Evolutionary conservation across 2,797 vertebrate species (phyloP), one percentile per base, ranked within the genome.

Genomic region (Trichosurus vulpecula): DNA sequence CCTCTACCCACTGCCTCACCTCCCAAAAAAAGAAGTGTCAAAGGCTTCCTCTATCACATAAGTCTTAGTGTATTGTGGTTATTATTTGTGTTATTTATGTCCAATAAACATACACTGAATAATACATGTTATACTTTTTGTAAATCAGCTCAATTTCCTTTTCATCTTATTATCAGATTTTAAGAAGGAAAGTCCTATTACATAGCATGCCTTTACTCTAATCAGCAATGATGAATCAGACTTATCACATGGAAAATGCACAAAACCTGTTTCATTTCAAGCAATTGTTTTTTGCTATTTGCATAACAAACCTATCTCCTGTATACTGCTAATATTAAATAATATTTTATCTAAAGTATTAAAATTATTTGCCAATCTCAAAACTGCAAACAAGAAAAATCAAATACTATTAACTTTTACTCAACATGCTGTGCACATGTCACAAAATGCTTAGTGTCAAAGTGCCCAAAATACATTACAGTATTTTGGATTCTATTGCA

Each of bases 341-440:
- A 95, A 53, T n/a, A 90, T 91, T 94, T 95, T 92, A 11, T 14
- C 6, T 53, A 31, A 91, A 92, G 87, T 92, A 93, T 41, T 94
- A 27, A 90, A 93, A 41, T 52, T 1, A 91, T 57, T 95, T 74
- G 91, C 52, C 14, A 97, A 91, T 90, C 97, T 93, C 94, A 90
- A 95, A 98, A 55, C 52, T 96, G n/a, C 57, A 96, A 95, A n/a
- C 6, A 35, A 97, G 96, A 91, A 98, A 91, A 90, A 66, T 96
- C 25, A 92, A 96, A 27, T 94, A 29, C 58, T 4, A 94, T 30
- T 92, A 97, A 53, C 53, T 90, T 91, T 81, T 47, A 81, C 10
- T 47, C 19, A 47, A 81, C 47, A 81, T 22, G 6, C 19, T 47
- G 6, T 95, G 89, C 56, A 93, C 14, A 2, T 92, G 2, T 87